Conservation (phyloP, 1,140 invertebrate species). For the Diplogasteroides magnus region DNA sequence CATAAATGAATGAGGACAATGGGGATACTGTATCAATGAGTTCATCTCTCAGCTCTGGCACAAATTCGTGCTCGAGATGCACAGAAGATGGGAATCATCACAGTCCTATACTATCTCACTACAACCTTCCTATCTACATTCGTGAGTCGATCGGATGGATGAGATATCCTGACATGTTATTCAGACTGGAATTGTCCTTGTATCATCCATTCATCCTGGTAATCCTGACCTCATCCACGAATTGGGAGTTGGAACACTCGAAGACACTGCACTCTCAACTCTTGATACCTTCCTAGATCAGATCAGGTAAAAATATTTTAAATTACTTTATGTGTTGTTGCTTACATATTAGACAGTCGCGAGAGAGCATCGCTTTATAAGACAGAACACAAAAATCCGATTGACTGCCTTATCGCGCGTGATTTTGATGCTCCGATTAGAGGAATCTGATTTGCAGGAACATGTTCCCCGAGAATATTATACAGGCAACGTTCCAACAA, state of each 20-base stretch:
- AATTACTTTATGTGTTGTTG: no score
- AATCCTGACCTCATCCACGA: slow-evolving; percentile 57
- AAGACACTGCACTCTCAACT: slow-evolving; percentile 67
- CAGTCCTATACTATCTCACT: slow-evolving; percentile 80
- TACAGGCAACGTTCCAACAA: slow-evolving; percentile 54
- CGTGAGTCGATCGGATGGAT: slow-evolving; percentile 59
- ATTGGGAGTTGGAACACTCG: slow-evolving; percentile 57
- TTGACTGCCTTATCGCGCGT: slow-evolving; percentile 6
- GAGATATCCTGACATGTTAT: not conserved
- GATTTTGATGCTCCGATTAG: no score
- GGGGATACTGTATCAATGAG: not conserved
- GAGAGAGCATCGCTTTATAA: no score
- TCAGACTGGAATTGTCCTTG: slow-evolving; percentile 71
- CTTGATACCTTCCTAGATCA: slow-evolving; percentile 87
- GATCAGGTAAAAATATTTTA: no score
- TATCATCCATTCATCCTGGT: slow-evolving; percentile 77
- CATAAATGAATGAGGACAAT: no score
- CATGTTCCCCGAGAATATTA: slow-evolving; percentile 54
- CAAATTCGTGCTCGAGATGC: slow-evolving; percentile 50
- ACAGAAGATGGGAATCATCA: slow-evolving; percentile 68
- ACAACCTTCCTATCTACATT: slow-evolving; percentile 82
- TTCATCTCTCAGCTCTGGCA: slow-evolving; percentile 46
- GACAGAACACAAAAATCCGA: not conserved
- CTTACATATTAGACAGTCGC: no score
- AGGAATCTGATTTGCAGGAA: no score